Evolutionary conservation across 2,888 invertebrate species (phyloP), one percentile per base, ranked within the genome.

Genomic region (Drosophila falleni): DNA sequence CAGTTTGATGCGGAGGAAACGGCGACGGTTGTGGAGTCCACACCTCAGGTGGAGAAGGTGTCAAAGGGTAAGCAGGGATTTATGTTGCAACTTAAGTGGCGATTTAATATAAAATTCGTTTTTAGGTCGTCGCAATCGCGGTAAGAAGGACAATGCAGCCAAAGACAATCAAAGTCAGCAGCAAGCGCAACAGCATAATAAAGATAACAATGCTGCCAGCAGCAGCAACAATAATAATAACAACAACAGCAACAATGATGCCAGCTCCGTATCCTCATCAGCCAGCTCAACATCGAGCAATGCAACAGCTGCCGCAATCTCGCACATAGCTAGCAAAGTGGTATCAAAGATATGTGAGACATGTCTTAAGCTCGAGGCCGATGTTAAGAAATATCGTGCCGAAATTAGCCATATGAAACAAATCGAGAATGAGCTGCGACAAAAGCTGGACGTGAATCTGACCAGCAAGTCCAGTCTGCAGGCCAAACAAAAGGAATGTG

Each of bases 401-500:
- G 93, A 93, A 71, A 89, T 93, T 6, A 91, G 91, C 77, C 92
- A 92, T 60, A 91, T 92, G 90, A 93, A 93, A 77, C 92, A 93
- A 83, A 92, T 92, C 47, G 93, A 93, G 76, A 93, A 92, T 67
- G 93, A 93, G 44, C 67, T 93, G 66, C 89, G 92, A n/a, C 93
- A 93, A 71, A 93, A 93, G 75, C 81, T 94, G 46, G 94, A 94
- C 44, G 93, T 94, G 33, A 93, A 96, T 83, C 93, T 95, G 53
- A 94, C 94, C 62, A 94, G 94, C 71, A 97, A 97, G 89, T 94
- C 95, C 81, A 97, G 98, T 92, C 94, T 97, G 91, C 96, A 97
- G 93, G 96, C 96, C 89, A 93, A 93, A 88, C 93, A 93, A 82
- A 92, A 91, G 90, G 97, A 97, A 90, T 96, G 97, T 91, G 97